Base-by-base conservation (phyloP, 2,888 invertebrate species). In the Pegoplata infirma region DNA sequence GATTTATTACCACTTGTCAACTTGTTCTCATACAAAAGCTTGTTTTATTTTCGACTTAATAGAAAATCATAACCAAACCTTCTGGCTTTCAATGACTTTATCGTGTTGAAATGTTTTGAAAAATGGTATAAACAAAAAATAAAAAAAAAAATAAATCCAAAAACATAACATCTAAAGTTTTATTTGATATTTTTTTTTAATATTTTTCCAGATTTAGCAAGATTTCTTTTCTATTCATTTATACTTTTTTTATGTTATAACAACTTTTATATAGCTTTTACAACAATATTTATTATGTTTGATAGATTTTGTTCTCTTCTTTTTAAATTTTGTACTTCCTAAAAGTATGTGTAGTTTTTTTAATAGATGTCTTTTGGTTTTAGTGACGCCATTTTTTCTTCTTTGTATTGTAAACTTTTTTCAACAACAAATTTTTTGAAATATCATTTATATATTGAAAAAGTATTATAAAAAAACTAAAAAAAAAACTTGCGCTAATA, bases 1-100 rank as follows among this genome's bases (percentile, higher is more conserved):
- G 79, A 79, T 79, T 79, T 79, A 79, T 79, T 67, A 40, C 76
- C 76, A 79, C 79, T 76, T 79, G 71, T 76, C 79, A 72, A n/a
- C n/a, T n/a, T n/a, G 76, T 53, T 63, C 44, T 58, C 56, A 76
- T 71, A 49, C 19, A 58, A 40, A 36, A 32, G 10, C n/a, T 8
- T 36, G 21, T 36, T 21, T 40, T 61, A 32, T 49, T 23, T 40
- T 17, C 25, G 12, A 23, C 19, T 17, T 12, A 46, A 61, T 47
- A 46, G 3, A 47, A 32, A 47, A 47, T 36, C 32, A 12, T 1
- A 49, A 61, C 36, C 36, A 51, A 7, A 61, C 47, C 47, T 51
- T 10, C 36, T 5, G 51, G 21, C 49, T 51, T 44, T 63, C 63
- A 63, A 63, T 49, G 28, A 51, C 19, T 47, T 61, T 17, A 5